phyloP scores from a whole-genome alignment of 2,113 vertebrate species.

The Cisticola juncidis region DNA sequence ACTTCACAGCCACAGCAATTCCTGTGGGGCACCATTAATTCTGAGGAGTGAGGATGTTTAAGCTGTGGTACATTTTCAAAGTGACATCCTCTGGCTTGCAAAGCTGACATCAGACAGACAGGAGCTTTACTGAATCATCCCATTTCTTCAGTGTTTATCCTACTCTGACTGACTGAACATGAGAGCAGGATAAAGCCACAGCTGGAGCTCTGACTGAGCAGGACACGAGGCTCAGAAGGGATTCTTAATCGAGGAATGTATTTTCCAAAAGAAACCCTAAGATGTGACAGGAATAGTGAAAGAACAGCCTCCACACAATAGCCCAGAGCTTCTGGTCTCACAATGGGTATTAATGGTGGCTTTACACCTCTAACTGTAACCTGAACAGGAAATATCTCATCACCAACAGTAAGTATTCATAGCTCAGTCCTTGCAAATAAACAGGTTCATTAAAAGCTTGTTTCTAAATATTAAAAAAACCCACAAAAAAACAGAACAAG shows the following conservation, averaged over 20 bases:
- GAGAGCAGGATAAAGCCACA: not conserved
- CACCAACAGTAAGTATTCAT: not conserved
- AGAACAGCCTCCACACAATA: not conserved
- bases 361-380: not conserved
- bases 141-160: not conserved
- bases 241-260: not conserved
- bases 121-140: slow-evolving; percentile 1
- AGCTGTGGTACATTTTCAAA: not conserved
- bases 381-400: not conserved
- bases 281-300: not conserved
- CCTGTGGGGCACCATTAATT: not conserved
- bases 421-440: not conserved
- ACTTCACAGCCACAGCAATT: not conserved
- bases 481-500: not conserved
- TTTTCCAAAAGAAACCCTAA: not conserved
- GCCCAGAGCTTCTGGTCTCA: not conserved
- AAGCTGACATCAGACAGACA: not conserved
- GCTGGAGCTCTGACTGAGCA: not conserved
- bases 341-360: not conserved
- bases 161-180: accelerated
- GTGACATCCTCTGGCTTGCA: not conserved
- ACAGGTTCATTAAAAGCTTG: not conserved
- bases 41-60: not conserved
- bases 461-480: not conserved
- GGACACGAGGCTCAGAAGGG: not conserved